phyloP scores from a whole-genome alignment of 1,140 invertebrate genomes.

The Caerostris extrusa region DNA sequence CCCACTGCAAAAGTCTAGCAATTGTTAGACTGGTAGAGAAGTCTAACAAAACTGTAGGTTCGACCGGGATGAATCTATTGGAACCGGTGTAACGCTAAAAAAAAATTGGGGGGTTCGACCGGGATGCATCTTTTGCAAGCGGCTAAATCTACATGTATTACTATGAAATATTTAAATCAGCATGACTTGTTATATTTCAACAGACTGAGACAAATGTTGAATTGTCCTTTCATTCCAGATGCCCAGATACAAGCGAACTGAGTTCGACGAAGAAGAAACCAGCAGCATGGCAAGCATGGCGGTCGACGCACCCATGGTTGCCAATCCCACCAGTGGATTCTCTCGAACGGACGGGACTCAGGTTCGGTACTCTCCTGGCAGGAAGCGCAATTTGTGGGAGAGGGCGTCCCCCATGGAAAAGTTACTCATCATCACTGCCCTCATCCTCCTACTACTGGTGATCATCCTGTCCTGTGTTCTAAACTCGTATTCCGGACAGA shows the following conservation, averaged over 20 bases:
- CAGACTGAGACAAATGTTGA: background rate
- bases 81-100: too few relatives aligned
- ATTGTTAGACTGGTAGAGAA: too few relatives aligned
- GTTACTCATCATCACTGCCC: conserved; percentile 84
- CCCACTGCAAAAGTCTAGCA: too few relatives aligned
- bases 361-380: conserved; percentile 81
- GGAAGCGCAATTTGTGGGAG: conserved; percentile 84
- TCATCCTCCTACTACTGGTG: conserved; percentile 82
- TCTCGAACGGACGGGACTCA: conserved; percentile 77
- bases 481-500: conserved; percentile 81
- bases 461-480: conserved; percentile 84
- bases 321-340: background rate
- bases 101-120: too few relatives aligned
- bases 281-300: conserved; percentile 80
- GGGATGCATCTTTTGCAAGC: too few relatives aligned
- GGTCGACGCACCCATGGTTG: conserved; percentile 75
- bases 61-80: too few relatives aligned
- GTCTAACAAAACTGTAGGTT: too few relatives aligned
- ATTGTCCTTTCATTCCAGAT: conserved; percentile 80
- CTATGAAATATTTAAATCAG: background rate
- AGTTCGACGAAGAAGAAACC: conserved; percentile 83
- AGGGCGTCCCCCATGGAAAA: conserved; percentile 85
- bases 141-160: background rate
- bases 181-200: background rate
- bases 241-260: conserved; percentile 83